phyloP scores from a whole-genome alignment of 2,888 invertebrate species.

The Ectobius pallidus region DNA sequence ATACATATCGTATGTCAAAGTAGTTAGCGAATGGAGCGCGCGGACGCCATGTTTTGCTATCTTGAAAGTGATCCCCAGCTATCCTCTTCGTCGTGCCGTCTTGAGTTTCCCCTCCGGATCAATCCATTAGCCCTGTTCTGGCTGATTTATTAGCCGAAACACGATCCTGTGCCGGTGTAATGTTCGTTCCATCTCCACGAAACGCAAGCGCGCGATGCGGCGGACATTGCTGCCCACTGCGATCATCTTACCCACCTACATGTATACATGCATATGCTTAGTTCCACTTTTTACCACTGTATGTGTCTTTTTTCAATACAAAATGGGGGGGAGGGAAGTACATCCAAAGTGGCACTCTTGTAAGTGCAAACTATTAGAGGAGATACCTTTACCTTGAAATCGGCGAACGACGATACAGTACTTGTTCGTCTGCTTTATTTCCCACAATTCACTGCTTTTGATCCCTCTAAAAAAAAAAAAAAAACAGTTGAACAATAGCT shows the following conservation, averaged over 20 bases:
- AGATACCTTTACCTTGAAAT: no score
- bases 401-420: no score
- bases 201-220: no score
- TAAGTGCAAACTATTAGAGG: no score
- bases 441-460: no score
- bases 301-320: no score
- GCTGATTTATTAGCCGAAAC: conserved; percentile 44
- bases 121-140: conserved; percentile 45
- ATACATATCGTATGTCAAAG: conserved; percentile 33
- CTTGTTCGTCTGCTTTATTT: no score
- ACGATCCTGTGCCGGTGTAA: conserved; percentile 28
- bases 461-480: no score
- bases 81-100: conserved; percentile 24
- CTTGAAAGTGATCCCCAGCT: conserved; percentile 30
- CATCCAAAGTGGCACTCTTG: no score
- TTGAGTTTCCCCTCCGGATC: conserved; percentile 41
- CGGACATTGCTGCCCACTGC: background rate
- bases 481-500: no score
- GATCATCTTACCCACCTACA: conserved; percentile 11
- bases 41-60: conserved; percentile 37
- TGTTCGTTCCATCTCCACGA: background rate
- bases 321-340: no score
- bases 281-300: no score
- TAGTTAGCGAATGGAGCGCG: conserved; percentile 29
- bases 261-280: background rate